These are phyloP conservation scores for Progne subis DNA, from an alignment of 2,113 vertebrate species.

Conservation along the genomic window DNA sequence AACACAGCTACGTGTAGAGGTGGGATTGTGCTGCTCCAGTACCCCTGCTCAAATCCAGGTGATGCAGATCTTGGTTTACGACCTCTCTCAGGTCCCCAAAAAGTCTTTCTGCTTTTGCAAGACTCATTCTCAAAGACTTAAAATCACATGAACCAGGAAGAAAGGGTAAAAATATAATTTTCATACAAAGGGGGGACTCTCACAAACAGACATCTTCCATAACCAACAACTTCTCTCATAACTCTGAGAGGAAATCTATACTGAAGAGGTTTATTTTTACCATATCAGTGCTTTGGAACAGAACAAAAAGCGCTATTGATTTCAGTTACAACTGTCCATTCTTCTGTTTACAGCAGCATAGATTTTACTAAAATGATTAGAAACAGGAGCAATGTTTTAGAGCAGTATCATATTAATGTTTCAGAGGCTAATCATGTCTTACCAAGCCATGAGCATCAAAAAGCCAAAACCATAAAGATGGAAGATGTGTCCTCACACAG, in stretches of 20 bases:
- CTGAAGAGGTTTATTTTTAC: background rate
- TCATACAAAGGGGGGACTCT: background rate
- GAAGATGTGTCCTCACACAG: background rate
- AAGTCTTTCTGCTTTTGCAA: background rate
- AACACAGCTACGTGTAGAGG: background rate
- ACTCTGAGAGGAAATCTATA: background rate
- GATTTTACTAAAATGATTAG: background rate
- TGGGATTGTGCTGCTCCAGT: rapidly evolving
- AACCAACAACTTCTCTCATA: background rate
- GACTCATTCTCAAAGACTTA: background rate
- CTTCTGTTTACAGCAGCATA: background rate
- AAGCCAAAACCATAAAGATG: background rate
- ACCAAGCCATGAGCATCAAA: background rate
- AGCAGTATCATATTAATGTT: background rate
- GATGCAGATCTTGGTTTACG: background rate
- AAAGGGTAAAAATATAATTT: background rate
- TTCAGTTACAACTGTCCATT: background rate
- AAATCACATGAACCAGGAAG: background rate
- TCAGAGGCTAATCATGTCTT: background rate
- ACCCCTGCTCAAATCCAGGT: background rate
- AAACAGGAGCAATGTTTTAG: background rate
- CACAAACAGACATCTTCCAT: background rate
- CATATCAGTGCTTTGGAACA: background rate
- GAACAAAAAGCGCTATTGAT: background rate
- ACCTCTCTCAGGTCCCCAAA: background rate